Evolutionary conservation across 2,888 invertebrate species (phyloP).

Genomic region (Noctua janthina): DNA sequence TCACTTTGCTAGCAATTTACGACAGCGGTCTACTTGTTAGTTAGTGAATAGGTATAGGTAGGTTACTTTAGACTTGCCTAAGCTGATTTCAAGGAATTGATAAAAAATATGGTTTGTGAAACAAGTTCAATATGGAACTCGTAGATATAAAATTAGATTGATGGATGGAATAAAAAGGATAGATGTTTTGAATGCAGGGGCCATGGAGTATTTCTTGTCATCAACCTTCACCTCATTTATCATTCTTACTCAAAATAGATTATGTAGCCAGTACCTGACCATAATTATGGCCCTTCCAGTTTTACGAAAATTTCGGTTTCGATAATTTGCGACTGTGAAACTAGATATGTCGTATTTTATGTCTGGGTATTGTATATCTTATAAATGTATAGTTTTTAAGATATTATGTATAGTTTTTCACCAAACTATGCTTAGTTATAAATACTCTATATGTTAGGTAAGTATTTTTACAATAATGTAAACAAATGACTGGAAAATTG

Average conservation of each 20-base stretch:
- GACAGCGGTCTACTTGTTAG: not conserved
- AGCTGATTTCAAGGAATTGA: not conserved
- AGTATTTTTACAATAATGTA: constrained; percentile 33
- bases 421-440: constrained; percentile 25
- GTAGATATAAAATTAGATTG: no score
- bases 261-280: not conserved
- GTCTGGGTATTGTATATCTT: not conserved
- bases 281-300: not conserved
- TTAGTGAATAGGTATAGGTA: not conserved
- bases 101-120: no score
- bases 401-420: constrained; percentile 33
- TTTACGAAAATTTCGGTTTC: not conserved
- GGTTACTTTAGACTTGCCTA: not conserved
- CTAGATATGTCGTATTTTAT: not conserved
- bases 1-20: not conserved
- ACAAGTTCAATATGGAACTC: no score
- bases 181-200: constrained; percentile 30
- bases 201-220: constrained; percentile 59
- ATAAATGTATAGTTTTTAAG: constrained; percentile 36
- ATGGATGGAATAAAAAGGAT: not conserved
- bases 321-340: no score
- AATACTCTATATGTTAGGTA: constrained; percentile 41
- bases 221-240: constrained; percentile 46
- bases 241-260: constrained; percentile 32
- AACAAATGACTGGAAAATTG: not conserved